Base-by-base conservation (phyloP, 1,140 invertebrate species). In the Tetragnatha versicolor region DNA sequence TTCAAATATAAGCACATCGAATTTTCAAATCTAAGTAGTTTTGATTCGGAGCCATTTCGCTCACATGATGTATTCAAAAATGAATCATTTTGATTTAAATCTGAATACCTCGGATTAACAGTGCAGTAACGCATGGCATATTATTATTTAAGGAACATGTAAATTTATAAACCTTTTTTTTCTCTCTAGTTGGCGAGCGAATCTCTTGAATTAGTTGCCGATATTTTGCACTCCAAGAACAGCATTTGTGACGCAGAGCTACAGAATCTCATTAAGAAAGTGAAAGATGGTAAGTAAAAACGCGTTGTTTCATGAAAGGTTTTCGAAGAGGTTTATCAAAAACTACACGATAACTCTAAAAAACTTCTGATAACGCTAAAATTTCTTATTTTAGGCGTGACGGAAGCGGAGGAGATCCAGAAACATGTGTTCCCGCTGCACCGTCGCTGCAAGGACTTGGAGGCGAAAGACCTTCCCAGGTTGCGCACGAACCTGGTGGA, bases 401-500 rank as follows among this genome's bases (percentile, higher is more conserved):
- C 92, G 0, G 96, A 98, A 88, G 93, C 96, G 9, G 91, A 92
- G 84, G 95, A 98, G 84, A 95, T 98, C 82, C 91, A 92, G 51
- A 86, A 94, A 55, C 93, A 96, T 86, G 86, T 98, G 72, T 92
- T 92, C 81, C 95, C 95, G 1, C 86, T 98, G 31, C 35, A 77
- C 42, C 22, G 60, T 2, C 22, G 73, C 7, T 77, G 73, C 25
- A 77, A 77, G 31, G 73, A 77, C 39, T 25, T 77, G 20, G 73
- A 77, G 25, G 73, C 73, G 14, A 77, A 77, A 25, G 73, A 77
- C 9, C 31, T 77, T 2, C 73, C 73, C 1, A 9, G 73, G n/a
- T 6, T 77, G 12, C n/a, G 73, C 0, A 61, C n/a, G 17, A 45
- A 66, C 12, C 45, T 77, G 45, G 73, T 77, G 27, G 73, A 77